These are phyloP conservation scores for Podarcis cretensis DNA, from an alignment of 2,113 vertebrate genomes.

Conservation along the genomic window DNA sequence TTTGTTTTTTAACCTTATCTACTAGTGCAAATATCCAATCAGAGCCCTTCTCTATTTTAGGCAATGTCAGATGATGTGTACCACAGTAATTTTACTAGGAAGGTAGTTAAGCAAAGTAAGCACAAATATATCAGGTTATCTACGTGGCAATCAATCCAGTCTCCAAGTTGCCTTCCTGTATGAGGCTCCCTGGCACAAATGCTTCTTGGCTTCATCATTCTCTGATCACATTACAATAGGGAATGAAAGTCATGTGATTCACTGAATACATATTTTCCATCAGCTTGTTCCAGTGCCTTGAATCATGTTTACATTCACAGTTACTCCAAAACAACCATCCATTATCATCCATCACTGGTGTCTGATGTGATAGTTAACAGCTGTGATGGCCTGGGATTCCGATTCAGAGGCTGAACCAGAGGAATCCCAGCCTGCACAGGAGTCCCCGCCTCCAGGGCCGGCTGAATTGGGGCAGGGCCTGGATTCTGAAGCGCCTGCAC, in stretches of 20 bases:
- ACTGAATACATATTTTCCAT: neutral
- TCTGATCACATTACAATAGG: neutral
- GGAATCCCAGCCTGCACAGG: no score
- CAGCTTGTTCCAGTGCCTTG: no score
- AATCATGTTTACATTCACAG: neutral
- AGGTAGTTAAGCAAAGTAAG: neutral
- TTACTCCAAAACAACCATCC: neutral
- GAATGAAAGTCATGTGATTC: neutral
- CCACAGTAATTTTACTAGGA: neutral
- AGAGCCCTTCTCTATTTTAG: neutral
- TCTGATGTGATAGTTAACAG: neutral
- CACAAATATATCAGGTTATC: neutral
- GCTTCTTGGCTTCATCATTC: neutral
- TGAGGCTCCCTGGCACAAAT: neutral
- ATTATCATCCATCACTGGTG: no score
- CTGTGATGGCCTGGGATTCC: no score
- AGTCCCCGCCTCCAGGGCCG: no score
- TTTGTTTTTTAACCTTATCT: neutral
- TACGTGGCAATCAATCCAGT: neutral
- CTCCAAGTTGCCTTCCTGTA: neutral
- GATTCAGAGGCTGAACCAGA: no score
- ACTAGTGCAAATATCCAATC: neutral
- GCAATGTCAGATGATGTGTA: neutral
- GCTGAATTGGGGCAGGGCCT: no score
- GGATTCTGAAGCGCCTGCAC: no score